Conservation (phyloP, 2,797 vertebrate species). For the Apogon talboti region DNA sequence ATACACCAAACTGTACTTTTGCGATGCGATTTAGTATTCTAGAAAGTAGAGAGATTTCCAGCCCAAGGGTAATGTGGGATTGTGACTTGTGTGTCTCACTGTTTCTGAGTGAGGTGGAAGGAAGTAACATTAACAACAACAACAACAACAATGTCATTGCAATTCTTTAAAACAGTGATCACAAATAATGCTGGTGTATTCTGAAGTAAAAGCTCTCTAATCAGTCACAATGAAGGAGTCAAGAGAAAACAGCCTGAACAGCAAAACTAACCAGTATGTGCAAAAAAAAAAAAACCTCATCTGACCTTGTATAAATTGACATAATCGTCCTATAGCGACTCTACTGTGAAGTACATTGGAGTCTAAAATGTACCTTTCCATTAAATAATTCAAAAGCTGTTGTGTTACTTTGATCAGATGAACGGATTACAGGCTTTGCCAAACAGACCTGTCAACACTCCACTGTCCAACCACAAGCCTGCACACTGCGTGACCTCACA, state of each 20-base stretch:
- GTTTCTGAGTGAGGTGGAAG: slow-evolving; percentile 2
- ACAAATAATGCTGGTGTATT: slow-evolving; percentile 10
- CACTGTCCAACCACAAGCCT: slow-evolving; percentile 51
- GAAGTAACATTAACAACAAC: slow-evolving; percentile 6
- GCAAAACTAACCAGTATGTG: neutral
- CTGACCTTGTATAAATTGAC: slow-evolving; percentile 1
- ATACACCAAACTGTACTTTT: slow-evolving; percentile 31
- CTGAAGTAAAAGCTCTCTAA: slow-evolving; percentile 4
- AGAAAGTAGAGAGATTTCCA: slow-evolving; percentile 19
- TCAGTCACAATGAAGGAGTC: slow-evolving; percentile 1
- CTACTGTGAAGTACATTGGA: slow-evolving; percentile 43
- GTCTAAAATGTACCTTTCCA: slow-evolving; percentile 67
- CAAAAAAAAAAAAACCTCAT: no score
- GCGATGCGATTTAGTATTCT: slow-evolving; percentile 35
- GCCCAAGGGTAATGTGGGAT: slow-evolving; percentile 18
- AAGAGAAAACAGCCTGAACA: no score
- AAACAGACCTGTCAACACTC: slow-evolving; percentile 70
- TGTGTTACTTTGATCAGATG: slow-evolving; percentile 84
- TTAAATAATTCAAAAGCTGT: slow-evolving; percentile 84
- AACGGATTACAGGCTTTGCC: slow-evolving; percentile 84
- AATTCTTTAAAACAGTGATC: slow-evolving; percentile 17
- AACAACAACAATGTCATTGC: slow-evolving; percentile 9
- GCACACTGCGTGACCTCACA: slow-evolving; percentile 42
- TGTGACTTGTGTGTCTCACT: slow-evolving; percentile 23
- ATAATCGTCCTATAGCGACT: slow-evolving; percentile 28